Evolutionary conservation across 92 coral and sea anemone genomes (phyloP), one percentile per base, ranked within the genome.

Genomic region (Bergia sp.): DNA sequence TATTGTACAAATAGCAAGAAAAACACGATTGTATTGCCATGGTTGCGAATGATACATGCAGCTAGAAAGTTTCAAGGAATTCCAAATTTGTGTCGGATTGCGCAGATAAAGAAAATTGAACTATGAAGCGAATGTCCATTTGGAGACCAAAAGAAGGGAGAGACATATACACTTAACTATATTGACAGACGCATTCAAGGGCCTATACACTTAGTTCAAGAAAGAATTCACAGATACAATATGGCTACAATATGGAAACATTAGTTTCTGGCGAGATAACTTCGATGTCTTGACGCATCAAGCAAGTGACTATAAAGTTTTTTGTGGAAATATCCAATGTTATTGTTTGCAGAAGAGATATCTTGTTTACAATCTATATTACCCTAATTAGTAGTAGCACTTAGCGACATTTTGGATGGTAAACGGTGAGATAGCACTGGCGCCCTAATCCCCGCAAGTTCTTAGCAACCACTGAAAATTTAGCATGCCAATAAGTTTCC

Each of bases 361-460:
- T 82, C 86, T 64, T 41, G 86, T 65, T 41, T 65, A 82, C 86
- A 64, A 82, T 82, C 86, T 82, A 11, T 82, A 82, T 64, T 39
- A 71, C 40, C 36, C 79, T 41, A 42, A 76, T 76, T 76, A 76
- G n/a, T 44, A 41, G 21, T 50, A 44, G 45, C 79, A 76, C 79
- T 36, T 76, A 40, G 79, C 45, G 79, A 41, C n/a, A 21, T 7
- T 67, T 9, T 4, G 12, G 7, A n/a, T 40, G 37, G 75, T 64
- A 82, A 82, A 40, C 39, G 4, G 2, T 37, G 18, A 64, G 40
- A 40, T 42, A 18, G 50, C 37, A 9, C 41, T 82, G 86, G 86
- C 86, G 86, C 57, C 86, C 4, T 9, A 41, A 13, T 0, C 10
- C 57, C 73, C 42, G 37, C 79, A 39, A 7, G 13, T 16, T 41